Percentiles rank a stretch among this genome's conserved stretches.
These are phyloP conservation scores for Taenioides sp. DNA, from an alignment of 2,797 vertebrate genomes.

Conservation along the genomic window DNA sequence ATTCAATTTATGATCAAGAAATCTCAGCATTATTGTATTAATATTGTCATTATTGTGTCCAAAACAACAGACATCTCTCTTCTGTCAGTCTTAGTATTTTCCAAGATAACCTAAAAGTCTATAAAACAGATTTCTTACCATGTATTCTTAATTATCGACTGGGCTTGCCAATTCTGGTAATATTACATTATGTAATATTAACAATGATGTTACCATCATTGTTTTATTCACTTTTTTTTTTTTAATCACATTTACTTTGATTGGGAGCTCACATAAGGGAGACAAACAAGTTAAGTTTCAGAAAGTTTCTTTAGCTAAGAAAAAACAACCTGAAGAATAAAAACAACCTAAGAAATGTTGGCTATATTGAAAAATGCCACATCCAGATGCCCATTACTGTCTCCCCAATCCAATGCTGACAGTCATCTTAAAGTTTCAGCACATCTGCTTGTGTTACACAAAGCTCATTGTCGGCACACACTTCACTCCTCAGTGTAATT, in stretches of 20 bases:
- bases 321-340: neutral
- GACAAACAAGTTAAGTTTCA: neutral
- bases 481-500: slow-evolving; percentile 74
- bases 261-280: neutral
- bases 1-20: too few relatives aligned
- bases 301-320: neutral
- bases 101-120: too few relatives aligned
- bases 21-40: too few relatives aligned
- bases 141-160: too few relatives aligned
- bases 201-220: too few relatives aligned
- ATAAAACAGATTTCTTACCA: too few relatives aligned
- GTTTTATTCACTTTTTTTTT: too few relatives aligned
- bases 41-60: too few relatives aligned
- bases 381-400: neutral
- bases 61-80: too few relatives aligned
- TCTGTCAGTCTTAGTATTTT: too few relatives aligned
- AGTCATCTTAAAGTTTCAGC: slow-evolving; percentile 36
- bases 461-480: slow-evolving; percentile 61
- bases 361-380: neutral
- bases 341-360: neutral
- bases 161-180: too few relatives aligned
- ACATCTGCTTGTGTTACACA: slow-evolving; percentile 38
- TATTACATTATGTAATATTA: too few relatives aligned
- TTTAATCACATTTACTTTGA: neutral
- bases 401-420: neutral